These are phyloP conservation scores for Drosophila funebris DNA, from an alignment of 1,140 invertebrate species.

Conservation along the genomic window DNA sequence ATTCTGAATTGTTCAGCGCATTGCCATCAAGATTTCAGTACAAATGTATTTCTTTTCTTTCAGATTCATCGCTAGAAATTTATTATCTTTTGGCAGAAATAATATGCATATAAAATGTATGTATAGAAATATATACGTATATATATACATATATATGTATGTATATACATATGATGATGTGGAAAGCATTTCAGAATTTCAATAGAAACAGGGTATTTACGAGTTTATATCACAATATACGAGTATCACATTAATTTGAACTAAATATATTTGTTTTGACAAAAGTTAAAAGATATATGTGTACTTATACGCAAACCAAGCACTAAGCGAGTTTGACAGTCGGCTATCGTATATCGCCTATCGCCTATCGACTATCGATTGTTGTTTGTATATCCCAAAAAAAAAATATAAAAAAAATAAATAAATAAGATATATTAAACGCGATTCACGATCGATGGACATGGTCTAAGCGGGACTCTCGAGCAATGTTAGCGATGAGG, in stretches of 20 bases:
- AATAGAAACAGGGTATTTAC: no score
- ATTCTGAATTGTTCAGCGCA: no score
- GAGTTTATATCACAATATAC: background rate
- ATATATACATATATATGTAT: background rate
- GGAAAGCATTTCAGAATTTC: no score
- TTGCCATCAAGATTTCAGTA: no score
- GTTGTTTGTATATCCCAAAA: background rate
- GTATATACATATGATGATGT: no score
- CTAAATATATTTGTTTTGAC: conserved; percentile 11
- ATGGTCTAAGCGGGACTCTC: conserved; percentile 51
- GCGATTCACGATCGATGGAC: background rate
- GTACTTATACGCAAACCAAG: conserved; percentile 2
- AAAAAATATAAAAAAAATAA: background rate
- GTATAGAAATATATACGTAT: no score
- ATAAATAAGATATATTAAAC: background rate
- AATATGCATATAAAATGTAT: no score
- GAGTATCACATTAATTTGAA: background rate
- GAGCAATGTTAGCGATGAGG: conserved; percentile 53
- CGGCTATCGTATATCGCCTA: no score
- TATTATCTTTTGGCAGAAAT: background rate
- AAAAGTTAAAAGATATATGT: conserved; percentile 23
- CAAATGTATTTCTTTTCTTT: no score
- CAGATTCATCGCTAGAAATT: background rate
- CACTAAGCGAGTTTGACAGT: conserved; percentile 14
- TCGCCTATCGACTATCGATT: conserved; percentile 5